These are phyloP conservation scores for Eolophus roseicapilla DNA, from an alignment of 2,113 vertebrate species.

Conservation along the genomic window DNA sequence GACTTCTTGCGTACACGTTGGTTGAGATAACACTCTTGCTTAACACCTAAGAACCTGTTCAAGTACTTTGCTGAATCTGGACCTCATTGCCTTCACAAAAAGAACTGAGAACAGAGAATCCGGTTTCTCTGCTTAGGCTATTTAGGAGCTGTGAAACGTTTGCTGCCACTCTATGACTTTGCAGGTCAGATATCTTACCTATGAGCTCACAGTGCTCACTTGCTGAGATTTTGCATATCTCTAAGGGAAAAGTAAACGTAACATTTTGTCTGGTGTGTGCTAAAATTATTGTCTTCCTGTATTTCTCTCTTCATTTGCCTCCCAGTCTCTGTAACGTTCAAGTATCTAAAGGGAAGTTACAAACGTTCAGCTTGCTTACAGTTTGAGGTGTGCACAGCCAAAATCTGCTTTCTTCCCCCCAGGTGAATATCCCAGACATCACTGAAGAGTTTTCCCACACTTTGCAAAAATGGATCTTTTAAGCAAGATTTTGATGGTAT, in stretches of 20 bases:
- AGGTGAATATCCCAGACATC: neutral
- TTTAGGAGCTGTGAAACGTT: constrained; percentile 4
- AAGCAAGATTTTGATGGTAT: constrained; percentile 6
- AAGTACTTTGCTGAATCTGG: neutral
- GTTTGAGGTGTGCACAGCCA: neutral
- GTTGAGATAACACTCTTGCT: neutral
- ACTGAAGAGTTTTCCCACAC: neutral
- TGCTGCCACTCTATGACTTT: neutral
- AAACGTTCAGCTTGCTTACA: neutral
- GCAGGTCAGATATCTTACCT: neutral
- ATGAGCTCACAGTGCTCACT: neutral
- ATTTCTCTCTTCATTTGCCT: neutral
- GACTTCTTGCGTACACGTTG: neutral
- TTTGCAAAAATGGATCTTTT: neutral
- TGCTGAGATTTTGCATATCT: neutral
- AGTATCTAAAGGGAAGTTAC: neutral
- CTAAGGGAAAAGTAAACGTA: neutral
- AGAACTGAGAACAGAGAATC: neutral
- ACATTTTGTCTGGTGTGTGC: neutral
- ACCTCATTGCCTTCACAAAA: neutral
- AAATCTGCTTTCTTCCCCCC: neutral
- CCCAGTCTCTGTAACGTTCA: neutral
- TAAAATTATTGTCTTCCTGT: neutral
- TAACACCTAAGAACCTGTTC: neutral
- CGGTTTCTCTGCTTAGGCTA: neutral